phyloP scores from a whole-genome alignment of 2,113 vertebrate genomes.

The Tetraodon nigroviridis region DNA sequence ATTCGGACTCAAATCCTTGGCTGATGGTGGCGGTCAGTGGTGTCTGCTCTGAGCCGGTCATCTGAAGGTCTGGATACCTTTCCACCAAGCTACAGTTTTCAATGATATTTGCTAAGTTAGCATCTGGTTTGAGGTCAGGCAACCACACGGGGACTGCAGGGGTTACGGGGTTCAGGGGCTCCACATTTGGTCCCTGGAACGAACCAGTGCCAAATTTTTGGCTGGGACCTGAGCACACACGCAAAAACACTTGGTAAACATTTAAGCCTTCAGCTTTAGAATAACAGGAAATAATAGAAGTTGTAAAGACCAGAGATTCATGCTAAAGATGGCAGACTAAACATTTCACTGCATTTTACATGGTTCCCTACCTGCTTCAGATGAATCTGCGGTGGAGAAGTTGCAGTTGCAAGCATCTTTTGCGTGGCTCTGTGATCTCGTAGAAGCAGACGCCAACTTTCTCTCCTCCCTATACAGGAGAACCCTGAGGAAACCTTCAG shows the following conservation, averaged over 20 bases:
- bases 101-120: constrained; percentile 62
- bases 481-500: constrained; percentile 63
- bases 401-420: neutral
- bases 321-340: neutral
- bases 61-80: constrained; percentile 76
- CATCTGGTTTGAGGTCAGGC: constrained; percentile 28
- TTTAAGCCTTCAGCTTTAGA: too few species aligned
- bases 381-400: constrained; percentile 6
- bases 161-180: constrained; percentile 25
- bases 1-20: neutral
- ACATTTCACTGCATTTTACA: neutral
- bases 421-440: neutral
- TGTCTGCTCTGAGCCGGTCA: constrained; percentile 44
- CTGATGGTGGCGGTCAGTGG: neutral
- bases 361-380: constrained; percentile 43
- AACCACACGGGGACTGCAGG: constrained; percentile 62
- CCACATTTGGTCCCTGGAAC: constrained; percentile 14
- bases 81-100: constrained; percentile 75
- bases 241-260: constrained; percentile 5
- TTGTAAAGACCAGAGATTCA: too few species aligned
- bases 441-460: constrained; percentile 19
- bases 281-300: too few species aligned
- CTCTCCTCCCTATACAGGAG: constrained; percentile 58
- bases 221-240: constrained; percentile 27
- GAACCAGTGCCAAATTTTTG: constrained; percentile 3